Evolutionary conservation across 2,113 vertebrate genomes (phyloP), one percentile per base, ranked within the genome.

Genomic region (Siphamia tubifer): DNA sequence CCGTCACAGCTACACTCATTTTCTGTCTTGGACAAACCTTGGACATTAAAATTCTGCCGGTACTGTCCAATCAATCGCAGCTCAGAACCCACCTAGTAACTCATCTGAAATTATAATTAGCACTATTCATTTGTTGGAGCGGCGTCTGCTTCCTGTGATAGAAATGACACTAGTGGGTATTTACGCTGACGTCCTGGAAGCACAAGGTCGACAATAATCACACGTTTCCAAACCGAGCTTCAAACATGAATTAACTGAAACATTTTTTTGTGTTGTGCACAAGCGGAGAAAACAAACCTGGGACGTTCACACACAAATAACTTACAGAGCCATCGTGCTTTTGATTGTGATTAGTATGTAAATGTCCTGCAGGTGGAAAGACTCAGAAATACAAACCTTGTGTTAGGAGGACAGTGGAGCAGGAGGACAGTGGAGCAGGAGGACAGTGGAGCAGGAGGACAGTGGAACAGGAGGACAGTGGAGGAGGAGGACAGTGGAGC

Each of bases 301-400:
- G 25, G 24, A 55, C 63, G 63, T 55, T 28, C 20, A 24, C n/a
- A 28, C 47, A 47, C 8, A 74, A 68, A 74, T 77, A 57, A 65
- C 36, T 74, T 74, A 68, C 81, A 79, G 70, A 68, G 52, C 31
- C 42, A 42, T 51, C 38, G 5, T 45, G 34, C 64, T 43, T 83
- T 83, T 87, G 80, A 78, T 85, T 63, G 23, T 85, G 63, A 83
- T 82, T 78, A 70, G 43, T 57, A 66, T 81, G 49, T 67, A 79
- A 69, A 83, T 80, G 67, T 57, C 73, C 62, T 25, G n/a, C 27
- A 47, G 60, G 74, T 71, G 74, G 35, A 68, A 80, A 78, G 56
- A 77, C 20, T 34, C 53, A 54, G 12, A 81, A 81, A 87, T 84
- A 10, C 31, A 81, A 88, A 85, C 82, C 78, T 74, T 61, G 61